A percentile compares a stretch with the other conserved stretches of the same genome.
These are phyloP conservation scores for Diplogasteroides magnus DNA, from an alignment of 1,140 invertebrate species.

Conservation along the genomic window DNA sequence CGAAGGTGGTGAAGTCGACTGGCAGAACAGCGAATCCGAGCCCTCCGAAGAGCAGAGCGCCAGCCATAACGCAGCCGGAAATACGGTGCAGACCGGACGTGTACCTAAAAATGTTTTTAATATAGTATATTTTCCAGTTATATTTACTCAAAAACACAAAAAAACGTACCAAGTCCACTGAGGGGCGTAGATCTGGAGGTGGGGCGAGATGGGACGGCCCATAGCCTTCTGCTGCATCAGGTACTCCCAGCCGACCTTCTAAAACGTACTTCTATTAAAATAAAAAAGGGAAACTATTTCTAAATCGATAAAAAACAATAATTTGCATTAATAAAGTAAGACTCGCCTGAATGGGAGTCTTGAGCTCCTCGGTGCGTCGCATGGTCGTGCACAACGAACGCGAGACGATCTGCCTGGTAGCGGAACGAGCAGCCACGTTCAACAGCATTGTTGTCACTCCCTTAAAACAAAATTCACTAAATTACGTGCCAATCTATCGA, in stretches of 20 bases:
- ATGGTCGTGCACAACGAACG: background rate
- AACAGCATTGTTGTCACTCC: no score
- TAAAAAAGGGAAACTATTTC: background rate
- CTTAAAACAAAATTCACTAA: no score
- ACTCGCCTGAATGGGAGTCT: background rate
- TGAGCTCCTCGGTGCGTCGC: background rate
- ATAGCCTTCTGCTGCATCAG: conserved; percentile 35
- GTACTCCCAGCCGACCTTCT: conserved; percentile 49
- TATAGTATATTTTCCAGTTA: background rate
- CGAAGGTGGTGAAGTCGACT: conserved; percentile 42
- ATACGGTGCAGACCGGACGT: conserved; percentile 51
- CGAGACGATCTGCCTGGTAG: background rate
- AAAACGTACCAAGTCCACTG: conserved; percentile 46
- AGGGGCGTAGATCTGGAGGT: conserved; percentile 48
- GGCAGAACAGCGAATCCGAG: conserved; percentile 42
- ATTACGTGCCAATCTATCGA: no score
- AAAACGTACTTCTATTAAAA: conserved; percentile 28
- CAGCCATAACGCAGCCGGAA: conserved; percentile 48
- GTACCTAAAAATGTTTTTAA: conserved; percentile 13
- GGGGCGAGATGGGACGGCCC: conserved; percentile 46
- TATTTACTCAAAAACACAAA: background rate
- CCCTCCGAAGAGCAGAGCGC: conserved; percentile 43
- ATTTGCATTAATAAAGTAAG: background rate
- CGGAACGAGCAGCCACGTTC: no score
- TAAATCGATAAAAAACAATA: background rate